These are phyloP conservation scores for Myiothlypis chrysogaster DNA, from an alignment of 2,797 vertebrate genomes.

Conservation along the genomic window DNA sequence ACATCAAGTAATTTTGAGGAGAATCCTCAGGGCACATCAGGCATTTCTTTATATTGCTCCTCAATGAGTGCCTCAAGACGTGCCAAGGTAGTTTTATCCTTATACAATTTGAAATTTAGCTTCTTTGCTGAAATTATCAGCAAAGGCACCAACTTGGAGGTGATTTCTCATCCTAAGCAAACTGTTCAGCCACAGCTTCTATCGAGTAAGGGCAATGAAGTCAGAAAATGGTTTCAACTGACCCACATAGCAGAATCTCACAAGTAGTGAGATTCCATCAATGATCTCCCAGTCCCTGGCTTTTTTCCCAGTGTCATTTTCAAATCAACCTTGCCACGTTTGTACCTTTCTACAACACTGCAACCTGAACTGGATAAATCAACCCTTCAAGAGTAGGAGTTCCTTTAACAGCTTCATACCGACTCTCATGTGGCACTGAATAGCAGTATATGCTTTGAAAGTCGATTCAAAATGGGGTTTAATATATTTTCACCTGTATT, in stretches of 20 bases:
- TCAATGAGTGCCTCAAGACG: neutral
- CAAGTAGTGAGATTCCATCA: neutral
- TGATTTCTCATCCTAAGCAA: neutral
- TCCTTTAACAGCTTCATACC: neutral
- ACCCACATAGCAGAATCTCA: neutral
- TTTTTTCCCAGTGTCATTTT: neutral
- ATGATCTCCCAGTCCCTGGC: neutral
- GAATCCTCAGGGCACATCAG: neutral
- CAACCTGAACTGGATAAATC: neutral
- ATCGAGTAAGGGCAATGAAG: neutral
- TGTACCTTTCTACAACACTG: neutral
- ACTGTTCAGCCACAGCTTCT: neutral
- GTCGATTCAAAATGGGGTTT: neutral
- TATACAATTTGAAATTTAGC: neutral
- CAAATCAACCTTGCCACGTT: neutral
- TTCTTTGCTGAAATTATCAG: neutral
- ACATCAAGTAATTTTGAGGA: neutral
- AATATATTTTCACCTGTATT: neutral
- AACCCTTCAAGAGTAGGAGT: neutral
- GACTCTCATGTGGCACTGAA: neutral
- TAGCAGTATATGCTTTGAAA: neutral
- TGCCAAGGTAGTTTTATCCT: neutral
- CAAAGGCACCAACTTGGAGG: neutral
- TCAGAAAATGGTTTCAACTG: neutral
- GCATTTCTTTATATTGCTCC: neutral